Evolutionary conservation across 2,888 invertebrate species (phyloP).

Genomic region (Acanthosepion pharaonis): DNA sequence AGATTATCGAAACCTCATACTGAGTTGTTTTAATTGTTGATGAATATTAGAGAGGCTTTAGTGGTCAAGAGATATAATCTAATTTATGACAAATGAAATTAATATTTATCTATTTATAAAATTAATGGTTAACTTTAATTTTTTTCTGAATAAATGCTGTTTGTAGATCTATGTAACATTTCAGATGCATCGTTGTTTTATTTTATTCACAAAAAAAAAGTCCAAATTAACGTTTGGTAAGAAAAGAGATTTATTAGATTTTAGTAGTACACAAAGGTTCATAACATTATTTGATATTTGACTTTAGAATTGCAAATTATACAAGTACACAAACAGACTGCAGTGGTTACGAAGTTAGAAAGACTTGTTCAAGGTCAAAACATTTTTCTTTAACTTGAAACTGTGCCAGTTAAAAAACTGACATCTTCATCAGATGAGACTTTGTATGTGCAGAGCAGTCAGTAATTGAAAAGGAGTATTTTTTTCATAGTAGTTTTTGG

Average conservation of each 20-base stretch:
- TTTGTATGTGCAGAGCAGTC: not conserved
- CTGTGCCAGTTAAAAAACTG: not conserved
- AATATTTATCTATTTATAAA: not conserved
- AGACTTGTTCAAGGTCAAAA: not conserved
- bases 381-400: not conserved
- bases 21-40: not conserved
- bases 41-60: not conserved
- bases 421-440: not conserved
- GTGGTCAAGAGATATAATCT: not conserved
- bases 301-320: not conserved
- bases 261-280: not conserved
- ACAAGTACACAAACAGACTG: conserved; percentile 10
- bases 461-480: not conserved
- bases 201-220: not conserved
- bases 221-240: not conserved
- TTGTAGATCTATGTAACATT: not conserved
- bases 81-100: not conserved
- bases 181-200: conserved; percentile 33
- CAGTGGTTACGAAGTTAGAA: not conserved
- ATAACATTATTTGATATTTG: not conserved
- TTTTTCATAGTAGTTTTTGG: conserved; percentile 1
- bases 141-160: not conserved
- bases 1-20: not conserved
- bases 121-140: conserved; percentile 16
- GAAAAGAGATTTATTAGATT: conserved; percentile 33